These are phyloP conservation scores for Adelosebastes latens DNA, from an alignment of 2,797 vertebrate species.

Conservation along the genomic window DNA sequence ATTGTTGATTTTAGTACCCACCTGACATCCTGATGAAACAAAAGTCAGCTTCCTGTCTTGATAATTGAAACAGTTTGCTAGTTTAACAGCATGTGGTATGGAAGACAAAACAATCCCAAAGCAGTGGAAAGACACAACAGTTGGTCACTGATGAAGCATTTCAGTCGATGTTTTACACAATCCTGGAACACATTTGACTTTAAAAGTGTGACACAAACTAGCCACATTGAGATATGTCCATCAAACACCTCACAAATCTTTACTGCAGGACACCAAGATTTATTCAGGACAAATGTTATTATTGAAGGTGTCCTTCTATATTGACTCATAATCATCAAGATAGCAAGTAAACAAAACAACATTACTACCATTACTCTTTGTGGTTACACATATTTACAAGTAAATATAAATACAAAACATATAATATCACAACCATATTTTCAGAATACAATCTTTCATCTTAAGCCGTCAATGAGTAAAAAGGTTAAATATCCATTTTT, in stretches of 20 bases:
- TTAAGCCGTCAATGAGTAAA: neutral
- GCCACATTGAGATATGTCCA: neutral
- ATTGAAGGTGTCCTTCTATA: neutral
- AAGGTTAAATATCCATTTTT: neutral
- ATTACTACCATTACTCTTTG: neutral
- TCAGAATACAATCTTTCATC: neutral
- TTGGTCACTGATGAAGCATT: neutral
- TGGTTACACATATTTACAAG: neutral
- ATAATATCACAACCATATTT: neutral
- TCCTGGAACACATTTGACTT: neutral
- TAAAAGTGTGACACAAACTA: neutral
- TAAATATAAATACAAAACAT: neutral
- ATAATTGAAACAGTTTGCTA: constrained; percentile 2
- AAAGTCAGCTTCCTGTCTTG: constrained; percentile 7
- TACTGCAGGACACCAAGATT: neutral
- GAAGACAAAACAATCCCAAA: constrained; percentile 17
- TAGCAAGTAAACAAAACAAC: neutral
- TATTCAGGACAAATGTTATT: neutral
- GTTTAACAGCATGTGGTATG: neutral
- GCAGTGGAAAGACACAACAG: constrained; percentile 6
- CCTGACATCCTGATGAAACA: constrained; percentile 28
- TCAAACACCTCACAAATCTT: neutral
- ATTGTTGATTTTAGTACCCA: constrained; percentile 22
- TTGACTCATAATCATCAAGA: neutral
- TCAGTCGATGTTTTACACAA: neutral